Evolutionary conservation across 2,113 vertebrate species (phyloP), one percentile per base, ranked within the genome.

Genomic region (Chascanopsetta lugubris): DNA sequence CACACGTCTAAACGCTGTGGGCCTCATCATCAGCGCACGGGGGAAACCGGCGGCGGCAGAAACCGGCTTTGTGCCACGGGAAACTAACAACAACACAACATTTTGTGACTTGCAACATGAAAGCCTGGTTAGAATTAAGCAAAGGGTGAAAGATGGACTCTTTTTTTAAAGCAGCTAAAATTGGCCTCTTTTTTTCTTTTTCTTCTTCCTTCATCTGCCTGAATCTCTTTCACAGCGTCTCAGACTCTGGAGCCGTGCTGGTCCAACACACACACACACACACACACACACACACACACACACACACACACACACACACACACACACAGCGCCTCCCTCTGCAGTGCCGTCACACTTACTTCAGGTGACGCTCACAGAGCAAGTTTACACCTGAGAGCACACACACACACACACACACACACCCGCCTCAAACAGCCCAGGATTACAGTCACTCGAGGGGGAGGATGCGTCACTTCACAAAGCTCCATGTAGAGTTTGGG

Each of bases 361-460:
- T n/a, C n/a, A n/a, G n/a, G n/a, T n/a, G n/a, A n/a, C n/a, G n/a
- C n/a, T n/a, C n/a, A n/a, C n/a, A n/a, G n/a, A n/a, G n/a, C n/a
- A n/a, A n/a, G n/a, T n/a, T n/a, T n/a, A n/a, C n/a, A n/a, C n/a
- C n/a, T n/a, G n/a, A n/a, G n/a, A n/a, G n/a, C n/a, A n/a, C n/a
- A n/a, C n/a, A n/a, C n/a, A n/a, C n/a, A n/a, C n/a, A n/a, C n/a
- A n/a, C 58, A 50, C 70, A 6, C 29, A 13, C 54, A 60, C 49
- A 21, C 70, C 18, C 49, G 58, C 18, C 49, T 61, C 34, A n/a
- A 66, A 65, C 45, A 76, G 81, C 71, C 46, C 18, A 18, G 77
- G 85, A 90, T 89, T 86, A 88, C 79, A 73, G 80, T 82, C 80
- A 74, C 57, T 72, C 68, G n/a, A 60, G 55, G 47, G 40, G 50